Percentiles rank a stretch among this genome's conserved stretches.
Conservation (phyloP, 2,888 invertebrate species). For the Cheilosia vernalis region DNA sequence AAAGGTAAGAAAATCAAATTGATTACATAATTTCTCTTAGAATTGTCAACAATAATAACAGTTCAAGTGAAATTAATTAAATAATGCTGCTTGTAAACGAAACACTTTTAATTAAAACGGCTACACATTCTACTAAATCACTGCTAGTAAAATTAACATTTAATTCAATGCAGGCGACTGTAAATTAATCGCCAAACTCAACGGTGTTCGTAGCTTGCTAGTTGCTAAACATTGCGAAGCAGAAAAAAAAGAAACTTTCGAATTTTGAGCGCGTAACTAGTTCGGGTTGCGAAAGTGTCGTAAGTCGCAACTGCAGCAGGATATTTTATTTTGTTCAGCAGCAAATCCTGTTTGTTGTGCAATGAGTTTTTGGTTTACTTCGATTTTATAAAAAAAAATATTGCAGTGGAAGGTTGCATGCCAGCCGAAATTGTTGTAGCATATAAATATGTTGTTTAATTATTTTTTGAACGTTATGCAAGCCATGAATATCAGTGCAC, state of each 20-base stretch:
- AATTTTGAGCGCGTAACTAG: slow-evolving; percentile 61
- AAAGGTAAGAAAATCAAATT: slow-evolving; percentile 55
- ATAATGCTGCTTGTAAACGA: not conserved
- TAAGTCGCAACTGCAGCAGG: slow-evolving; percentile 56
- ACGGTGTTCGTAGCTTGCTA: not conserved
- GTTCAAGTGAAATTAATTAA: not conserved
- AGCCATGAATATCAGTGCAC: not conserved
- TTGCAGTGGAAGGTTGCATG: slow-evolving; percentile 5
- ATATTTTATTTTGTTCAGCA: slow-evolving; percentile 49
- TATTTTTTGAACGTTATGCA: slow-evolving; percentile 40
- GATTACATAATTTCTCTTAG: slow-evolving; percentile 48
- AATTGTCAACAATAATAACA: slow-evolving; percentile 2
- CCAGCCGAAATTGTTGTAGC: not conserved
- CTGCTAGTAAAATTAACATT: not conserved
- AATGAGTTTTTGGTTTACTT: slow-evolving; percentile 18
- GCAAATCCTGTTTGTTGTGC: slow-evolving; percentile 67
- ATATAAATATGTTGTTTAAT: not conserved
- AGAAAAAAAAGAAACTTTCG: slow-evolving; percentile 60
- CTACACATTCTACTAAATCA: not conserved
- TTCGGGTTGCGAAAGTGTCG: slow-evolving; percentile 60
- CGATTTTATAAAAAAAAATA: slow-evolving; percentile 3
- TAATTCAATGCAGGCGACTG: slow-evolving; percentile 1
- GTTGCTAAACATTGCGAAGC: slow-evolving; percentile 20
- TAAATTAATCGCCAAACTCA: slow-evolving; percentile 30
- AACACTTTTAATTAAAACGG: not conserved